phyloP scores from a whole-genome alignment of 2,113 vertebrate genomes.

The Todiramphus chloris region DNA sequence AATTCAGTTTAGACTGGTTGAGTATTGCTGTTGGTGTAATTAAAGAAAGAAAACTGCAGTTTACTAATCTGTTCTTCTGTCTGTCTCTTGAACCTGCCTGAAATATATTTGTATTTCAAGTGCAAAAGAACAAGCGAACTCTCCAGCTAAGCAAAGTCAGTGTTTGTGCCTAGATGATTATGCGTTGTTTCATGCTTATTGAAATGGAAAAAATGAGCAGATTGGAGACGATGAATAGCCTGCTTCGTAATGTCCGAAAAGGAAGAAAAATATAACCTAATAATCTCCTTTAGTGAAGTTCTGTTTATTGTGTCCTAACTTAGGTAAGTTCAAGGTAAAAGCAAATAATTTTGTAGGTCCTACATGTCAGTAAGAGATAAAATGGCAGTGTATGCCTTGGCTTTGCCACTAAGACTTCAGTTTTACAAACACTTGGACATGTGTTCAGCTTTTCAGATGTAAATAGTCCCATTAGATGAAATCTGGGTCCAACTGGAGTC shows the following conservation, averaged over 20 bases:
- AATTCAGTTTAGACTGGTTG: background rate
- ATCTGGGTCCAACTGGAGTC: slow-evolving; percentile 2
- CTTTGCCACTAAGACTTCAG: background rate
- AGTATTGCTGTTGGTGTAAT: slow-evolving; percentile 16
- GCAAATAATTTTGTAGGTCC: background rate
- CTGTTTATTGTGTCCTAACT: background rate
- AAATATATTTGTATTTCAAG: background rate
- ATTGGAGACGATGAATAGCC: background rate
- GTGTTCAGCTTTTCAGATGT: slow-evolving; percentile 49
- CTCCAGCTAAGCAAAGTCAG: background rate
- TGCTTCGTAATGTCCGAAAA: background rate
- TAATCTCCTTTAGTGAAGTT: background rate
- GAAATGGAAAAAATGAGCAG: background rate
- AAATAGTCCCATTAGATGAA: slow-evolving; percentile 52
- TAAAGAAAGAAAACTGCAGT: background rate
- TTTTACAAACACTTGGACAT: background rate
- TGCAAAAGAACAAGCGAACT: background rate
- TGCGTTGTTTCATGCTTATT: background rate
- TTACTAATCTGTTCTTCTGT: background rate
- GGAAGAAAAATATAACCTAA: background rate
- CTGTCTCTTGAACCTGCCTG: background rate
- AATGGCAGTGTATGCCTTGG: background rate
- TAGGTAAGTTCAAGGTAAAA: background rate
- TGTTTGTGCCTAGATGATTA: background rate
- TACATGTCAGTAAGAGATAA: background rate